A percentile compares a stretch with the other conserved stretches of the same genome.
These are phyloP conservation scores for Himalopsyche kuldschensis DNA, from an alignment of 2,888 invertebrate genomes.

Conservation along the genomic window DNA sequence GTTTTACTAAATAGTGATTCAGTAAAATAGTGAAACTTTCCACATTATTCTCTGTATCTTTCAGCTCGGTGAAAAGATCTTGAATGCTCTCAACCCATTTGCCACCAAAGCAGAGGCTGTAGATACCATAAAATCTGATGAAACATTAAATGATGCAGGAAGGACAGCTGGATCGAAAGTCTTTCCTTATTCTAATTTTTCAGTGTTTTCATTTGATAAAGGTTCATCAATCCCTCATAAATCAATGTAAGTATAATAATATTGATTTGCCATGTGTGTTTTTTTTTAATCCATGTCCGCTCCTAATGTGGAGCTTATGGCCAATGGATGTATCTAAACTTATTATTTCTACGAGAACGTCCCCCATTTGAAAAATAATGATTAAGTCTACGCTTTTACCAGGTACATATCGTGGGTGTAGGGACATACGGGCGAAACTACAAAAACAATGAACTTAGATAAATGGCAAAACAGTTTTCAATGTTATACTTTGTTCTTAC, in stretches of 20 bases:
- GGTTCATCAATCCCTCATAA: background rate
- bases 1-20: background rate
- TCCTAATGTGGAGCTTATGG: too few relatives aligned
- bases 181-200: background rate
- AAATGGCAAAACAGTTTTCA: too few relatives aligned
- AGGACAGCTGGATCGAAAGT: background rate
- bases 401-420: too few relatives aligned
- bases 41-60: conserved; percentile 26
- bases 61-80: conserved; percentile 49
- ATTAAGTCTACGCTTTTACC: too few relatives aligned
- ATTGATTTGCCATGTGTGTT: background rate
- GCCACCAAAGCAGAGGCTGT: conserved; percentile 34
- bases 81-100: conserved; percentile 51
- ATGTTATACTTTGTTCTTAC: too few relatives aligned
- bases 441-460: too few relatives aligned
- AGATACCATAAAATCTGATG: background rate
- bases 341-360: too few relatives aligned
- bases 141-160: background rate
- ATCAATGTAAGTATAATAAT: background rate
- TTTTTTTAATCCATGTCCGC: too few relatives aligned
- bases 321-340: too few relatives aligned
- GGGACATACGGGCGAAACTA: too few relatives aligned
- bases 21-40: background rate
- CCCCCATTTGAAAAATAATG: too few relatives aligned
- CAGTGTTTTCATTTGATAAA: background rate